phyloP scores from a whole-genome alignment of 35 echinoderm and acorn worm genomes.

The Eucidaris tribuloides region DNA sequence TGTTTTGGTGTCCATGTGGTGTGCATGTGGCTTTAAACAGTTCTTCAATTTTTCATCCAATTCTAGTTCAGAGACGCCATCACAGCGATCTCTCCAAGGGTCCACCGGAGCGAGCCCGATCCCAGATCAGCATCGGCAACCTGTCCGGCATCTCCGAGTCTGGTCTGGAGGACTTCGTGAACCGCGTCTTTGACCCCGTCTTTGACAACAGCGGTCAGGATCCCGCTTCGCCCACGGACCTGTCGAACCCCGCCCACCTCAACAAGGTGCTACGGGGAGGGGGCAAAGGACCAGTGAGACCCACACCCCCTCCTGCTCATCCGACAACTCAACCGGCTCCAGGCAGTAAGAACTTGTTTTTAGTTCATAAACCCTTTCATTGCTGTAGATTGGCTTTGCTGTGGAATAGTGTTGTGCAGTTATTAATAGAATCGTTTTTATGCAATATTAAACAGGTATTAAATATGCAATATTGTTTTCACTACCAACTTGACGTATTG shows the following conservation, averaged over 20 bases:
- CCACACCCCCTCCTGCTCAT: constrained; percentile 1
- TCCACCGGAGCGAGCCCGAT: neutral
- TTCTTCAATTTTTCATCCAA: too few species aligned
- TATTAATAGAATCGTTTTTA: too few species aligned
- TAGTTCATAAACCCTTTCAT: too few species aligned
- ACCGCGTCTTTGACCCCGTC: constrained; percentile 11
- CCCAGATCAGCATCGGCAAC: neutral
- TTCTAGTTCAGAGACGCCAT: too few species aligned
- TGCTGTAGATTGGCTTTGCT: too few species aligned
- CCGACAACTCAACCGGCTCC: neutral
- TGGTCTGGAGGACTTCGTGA: constrained; percentile 3
- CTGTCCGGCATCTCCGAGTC: constrained; percentile 8
- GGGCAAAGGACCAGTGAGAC: constrained; percentile 34
- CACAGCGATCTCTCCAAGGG: too few species aligned
- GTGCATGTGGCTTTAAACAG: too few species aligned
- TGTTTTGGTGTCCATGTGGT: too few species aligned
- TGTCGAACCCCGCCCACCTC: constrained; percentile 8
- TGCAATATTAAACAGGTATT: too few species aligned
- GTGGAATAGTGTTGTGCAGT: too few species aligned
- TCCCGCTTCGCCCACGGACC: constrained; percentile 8
- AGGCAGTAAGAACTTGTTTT: constrained; percentile 11
- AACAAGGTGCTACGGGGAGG: constrained; percentile 46
- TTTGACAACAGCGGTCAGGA: neutral
- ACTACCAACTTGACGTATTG: too few species aligned
- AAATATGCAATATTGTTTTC: too few species aligned